Evolutionary conservation across 2,113 vertebrate genomes (phyloP).

Genomic region (Electrona antarctica): DNA sequence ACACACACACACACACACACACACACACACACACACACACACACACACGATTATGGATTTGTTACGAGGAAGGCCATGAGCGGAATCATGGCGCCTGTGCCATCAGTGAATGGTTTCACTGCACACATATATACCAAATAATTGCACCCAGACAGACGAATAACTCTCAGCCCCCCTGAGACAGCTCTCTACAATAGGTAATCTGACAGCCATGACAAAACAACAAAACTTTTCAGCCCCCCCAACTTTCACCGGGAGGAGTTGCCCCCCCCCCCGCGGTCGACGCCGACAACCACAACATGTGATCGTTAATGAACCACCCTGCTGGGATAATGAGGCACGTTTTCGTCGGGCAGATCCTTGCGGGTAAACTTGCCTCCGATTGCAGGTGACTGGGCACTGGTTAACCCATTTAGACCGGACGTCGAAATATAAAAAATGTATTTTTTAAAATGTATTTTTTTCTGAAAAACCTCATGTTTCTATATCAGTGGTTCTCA

Average conservation of each 20-base stretch:
- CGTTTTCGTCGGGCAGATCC: constrained; percentile 23
- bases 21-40: neutral
- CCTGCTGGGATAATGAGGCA: constrained; percentile 42
- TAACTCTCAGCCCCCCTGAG: constrained; percentile 30
- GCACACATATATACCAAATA: constrained; percentile 9
- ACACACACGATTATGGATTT: neutral
- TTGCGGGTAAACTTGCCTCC: constrained; percentile 7
- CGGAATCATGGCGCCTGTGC: neutral
- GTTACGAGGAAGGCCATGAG: neutral
- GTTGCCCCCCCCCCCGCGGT: constrained; percentile 9
- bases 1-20: too few relatives aligned
- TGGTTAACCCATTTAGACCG: too few relatives aligned
- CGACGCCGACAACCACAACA: constrained; percentile 31
- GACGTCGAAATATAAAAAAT: too few relatives aligned
- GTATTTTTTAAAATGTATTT: too few relatives aligned
- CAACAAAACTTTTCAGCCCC: constrained; percentile 30
- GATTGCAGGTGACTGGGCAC: neutral
- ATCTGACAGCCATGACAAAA: constrained; percentile 55
- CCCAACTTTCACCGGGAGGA: constrained; percentile 47
- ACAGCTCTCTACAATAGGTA: constrained; percentile 41
- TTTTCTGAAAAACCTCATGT: too few relatives aligned
- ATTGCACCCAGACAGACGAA: constrained; percentile 33
- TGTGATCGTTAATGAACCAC: constrained; percentile 50
- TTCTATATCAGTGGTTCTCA: too few relatives aligned
- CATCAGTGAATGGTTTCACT: constrained; percentile 3